Base-by-base conservation (phyloP, 2,113 vertebrate genomes). In the Lipophrys pholis region DNA sequence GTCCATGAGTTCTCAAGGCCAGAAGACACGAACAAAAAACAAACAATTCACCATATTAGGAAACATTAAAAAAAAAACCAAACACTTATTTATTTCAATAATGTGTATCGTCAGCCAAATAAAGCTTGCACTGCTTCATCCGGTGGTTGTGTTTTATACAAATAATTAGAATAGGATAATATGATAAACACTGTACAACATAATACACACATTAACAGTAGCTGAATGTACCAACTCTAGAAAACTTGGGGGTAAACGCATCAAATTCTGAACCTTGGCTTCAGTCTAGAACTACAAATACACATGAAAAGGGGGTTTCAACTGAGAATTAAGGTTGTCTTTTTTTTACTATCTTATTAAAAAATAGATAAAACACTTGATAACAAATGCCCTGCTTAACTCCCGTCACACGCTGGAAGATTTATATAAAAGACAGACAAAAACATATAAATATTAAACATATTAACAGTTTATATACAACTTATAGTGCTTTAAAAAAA, bases 401-500 rank as follows among this genome's bases (percentile, higher is more conserved):
- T 67, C 77, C 61, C 65, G 6, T 46, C 6, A 40, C 42, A 45
- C 76, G 77, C 8, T 5, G 46, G 48, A 52, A 38, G 11, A 45
- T 45, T 45, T 45, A 45, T 48, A 48, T 48, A n/a, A 48, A 83
- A 79, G 49, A 83, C 58, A 56, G 12, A 75, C 51, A 14, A 11
- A 8, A 30, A 2, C 6, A 48, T 54, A 89, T 87, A 90, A 90
- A 90, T 89, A 91, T 85, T 67, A 60, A 73, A 81, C 75, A 74
- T 87, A 90, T 91, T 73, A 60, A 88, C 69, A 83, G 17, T 50
- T 51, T 87, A 92, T 91, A 7, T 90, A 91, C 89, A 92, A 0
- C 9, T 36, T 7, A 10, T 42, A 8, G 7, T 42, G 7, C 7
- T 42, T 2, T 5, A 17, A 55, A 30, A n/a, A 14, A 40, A n/a